Conservation (phyloP, 2,113 vertebrate genomes). For the Pangasianodon hypophthalmus region DNA sequence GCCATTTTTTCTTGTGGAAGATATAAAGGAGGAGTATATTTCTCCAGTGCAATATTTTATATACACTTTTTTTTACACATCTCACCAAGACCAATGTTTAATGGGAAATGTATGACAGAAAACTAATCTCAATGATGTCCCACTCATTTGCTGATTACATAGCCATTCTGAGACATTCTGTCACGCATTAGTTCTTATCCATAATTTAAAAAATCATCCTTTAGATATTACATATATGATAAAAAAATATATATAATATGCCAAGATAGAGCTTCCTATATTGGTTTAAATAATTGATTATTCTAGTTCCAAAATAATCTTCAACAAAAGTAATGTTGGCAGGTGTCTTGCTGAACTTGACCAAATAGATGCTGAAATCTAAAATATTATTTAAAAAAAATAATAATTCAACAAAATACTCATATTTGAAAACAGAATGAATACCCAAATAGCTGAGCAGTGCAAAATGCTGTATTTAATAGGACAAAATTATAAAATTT, state of each 20-base stretch:
- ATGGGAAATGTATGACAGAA: slow-evolving; percentile 21
- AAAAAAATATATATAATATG: background rate
- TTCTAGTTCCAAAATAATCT: background rate
- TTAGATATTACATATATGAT: background rate
- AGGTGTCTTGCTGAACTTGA: background rate
- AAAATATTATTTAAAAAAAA: background rate
- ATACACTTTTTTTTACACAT: background rate
- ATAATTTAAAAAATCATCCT: background rate
- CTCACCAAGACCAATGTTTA: background rate
- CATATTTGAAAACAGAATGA: background rate
- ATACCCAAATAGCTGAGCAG: background rate
- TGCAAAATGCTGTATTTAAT: background rate
- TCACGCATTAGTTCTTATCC: background rate
- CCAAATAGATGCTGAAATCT: background rate
- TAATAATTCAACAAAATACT: background rate
- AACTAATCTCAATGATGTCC: background rate
- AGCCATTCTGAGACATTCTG: background rate
- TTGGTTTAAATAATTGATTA: background rate
- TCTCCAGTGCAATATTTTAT: slow-evolving; percentile 18
- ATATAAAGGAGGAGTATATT: slow-evolving; percentile 46
- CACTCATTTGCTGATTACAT: background rate
- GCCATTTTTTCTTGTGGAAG: slow-evolving; percentile 44
- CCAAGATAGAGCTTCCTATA: background rate
- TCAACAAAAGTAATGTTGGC: background rate
- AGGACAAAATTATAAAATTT: background rate